Conservation (phyloP, 2,797 vertebrate species). For the Hephaestus fuliginosus region DNA sequence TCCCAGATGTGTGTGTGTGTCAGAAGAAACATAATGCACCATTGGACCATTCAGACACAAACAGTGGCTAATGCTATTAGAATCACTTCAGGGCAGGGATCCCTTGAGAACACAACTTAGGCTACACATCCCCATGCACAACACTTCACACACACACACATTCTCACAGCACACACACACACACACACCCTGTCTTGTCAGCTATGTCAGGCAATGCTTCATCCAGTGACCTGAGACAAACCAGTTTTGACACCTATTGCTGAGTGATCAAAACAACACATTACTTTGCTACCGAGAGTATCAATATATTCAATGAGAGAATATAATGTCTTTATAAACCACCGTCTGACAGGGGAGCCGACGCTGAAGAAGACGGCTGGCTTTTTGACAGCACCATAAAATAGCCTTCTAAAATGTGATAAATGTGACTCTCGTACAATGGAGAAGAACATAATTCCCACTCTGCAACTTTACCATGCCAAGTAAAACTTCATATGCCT, state of each 20-base stretch:
- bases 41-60: conserved; percentile 53
- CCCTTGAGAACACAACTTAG: conserved; percentile 40
- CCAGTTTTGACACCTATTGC: conserved; percentile 55
- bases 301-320: conserved; percentile 48
- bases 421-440: conserved; percentile 47
- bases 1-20: conserved; percentile 49
- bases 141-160: conserved; percentile 32
- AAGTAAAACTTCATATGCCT: conserved; percentile 36
- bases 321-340: conserved; percentile 50
- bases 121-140: conserved; percentile 9
- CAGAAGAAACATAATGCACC: conserved; percentile 46
- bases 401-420: conserved; percentile 63
- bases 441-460: conserved; percentile 48
- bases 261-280: conserved; percentile 67
- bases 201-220: conserved; percentile 39
- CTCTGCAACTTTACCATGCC: conserved; percentile 35
- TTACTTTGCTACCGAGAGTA: conserved; percentile 42
- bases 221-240: conserved; percentile 65
- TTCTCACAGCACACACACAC: conserved; percentile 29
- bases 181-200: conserved; percentile 39
- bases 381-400: conserved; percentile 66
- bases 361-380: conserved; percentile 45
- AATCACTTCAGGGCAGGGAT: conserved; percentile 44
- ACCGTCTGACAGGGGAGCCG: conserved; percentile 27
- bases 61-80: conserved; percentile 53